Base-by-base conservation (phyloP, 2,797 vertebrate species). In the Sparidentex hasta region DNA sequence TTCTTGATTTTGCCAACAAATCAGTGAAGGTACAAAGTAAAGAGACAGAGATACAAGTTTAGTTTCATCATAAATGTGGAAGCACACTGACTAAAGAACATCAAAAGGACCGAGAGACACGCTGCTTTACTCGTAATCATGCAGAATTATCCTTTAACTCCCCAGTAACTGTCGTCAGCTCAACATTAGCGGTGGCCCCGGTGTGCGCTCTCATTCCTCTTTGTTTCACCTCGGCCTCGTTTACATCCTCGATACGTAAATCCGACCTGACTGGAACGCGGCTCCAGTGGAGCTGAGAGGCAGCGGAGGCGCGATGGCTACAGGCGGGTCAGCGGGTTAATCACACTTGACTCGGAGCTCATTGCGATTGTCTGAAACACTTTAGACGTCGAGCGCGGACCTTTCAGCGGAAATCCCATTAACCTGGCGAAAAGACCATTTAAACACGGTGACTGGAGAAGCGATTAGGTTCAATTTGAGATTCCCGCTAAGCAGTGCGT, bases 401-500 rank as follows among this genome's bases (percentile, higher is more conserved):
- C 87, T 92, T 88, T 90, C 87, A 81, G 87, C 51, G 76, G 88
- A 92, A 94, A 94, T 94, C 93, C 92, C 92, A 94, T 95, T 94
- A 94, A 94, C 92, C 92, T 93, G 89, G 89, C 81, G 67, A 85
- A 89, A 84, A 85, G 90, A 87, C 56, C 83, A 18, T 90, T 93
- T 92, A 94, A 92, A 91, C 90, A 88, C 76, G 85, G 71, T 64
- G 90, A 86, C 78, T 81, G 88, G 87, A 92, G 87, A 89, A 83
- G 51, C 81, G 77, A 92, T 94, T 92, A 93, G 89, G 78, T 89
- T 81, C 88, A 85, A 86, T 92, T 76, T 88, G 81, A 90, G 90
- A 88, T 83, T 87, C 87, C 61, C 41, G 25, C 79, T 83, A 89
- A 91, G 90, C 85, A 74, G 83, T 18, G 48, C 20, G 5, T 62